Percentiles rank a stretch among this genome's conserved stretches.
These are phyloP conservation scores for Micromys minutus DNA, from an alignment of 2,113 vertebrate species.

Conservation along the genomic window DNA sequence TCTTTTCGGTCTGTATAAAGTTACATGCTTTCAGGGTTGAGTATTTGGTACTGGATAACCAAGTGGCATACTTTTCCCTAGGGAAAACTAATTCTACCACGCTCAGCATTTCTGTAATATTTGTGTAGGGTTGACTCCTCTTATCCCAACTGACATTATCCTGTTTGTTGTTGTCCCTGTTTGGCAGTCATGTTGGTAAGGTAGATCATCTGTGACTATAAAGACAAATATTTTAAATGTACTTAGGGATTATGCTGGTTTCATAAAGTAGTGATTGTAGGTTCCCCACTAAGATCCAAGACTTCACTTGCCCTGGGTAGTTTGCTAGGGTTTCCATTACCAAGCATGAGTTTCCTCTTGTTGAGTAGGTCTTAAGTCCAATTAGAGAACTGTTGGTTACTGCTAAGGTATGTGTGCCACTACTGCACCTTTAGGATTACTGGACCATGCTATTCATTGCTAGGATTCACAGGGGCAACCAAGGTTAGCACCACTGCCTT, in stretches of 20 bases:
- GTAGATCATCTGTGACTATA: background rate
- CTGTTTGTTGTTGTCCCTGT: background rate
- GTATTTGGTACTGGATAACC: background rate
- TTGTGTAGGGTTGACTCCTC: background rate
- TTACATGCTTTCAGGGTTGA: background rate
- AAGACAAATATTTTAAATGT: background rate
- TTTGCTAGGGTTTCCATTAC: background rate
- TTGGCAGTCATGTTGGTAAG: background rate
- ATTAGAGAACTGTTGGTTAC: background rate
- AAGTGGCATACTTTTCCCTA: background rate
- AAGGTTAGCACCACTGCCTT: background rate
- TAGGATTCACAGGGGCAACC: background rate
- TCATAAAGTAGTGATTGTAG: background rate
- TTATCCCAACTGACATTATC: background rate
- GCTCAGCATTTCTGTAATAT: background rate
- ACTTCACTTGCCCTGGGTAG: background rate
- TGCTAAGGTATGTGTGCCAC: background rate
- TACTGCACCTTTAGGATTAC: background rate
- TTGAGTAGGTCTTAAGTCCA: background rate
- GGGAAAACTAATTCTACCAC: background rate
- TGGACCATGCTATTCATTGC: background rate
- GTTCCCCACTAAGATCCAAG: background rate
- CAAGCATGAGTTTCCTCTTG: background rate
- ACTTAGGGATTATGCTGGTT: background rate
- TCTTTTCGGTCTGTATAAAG: background rate